Evolutionary conservation across 64 coral and sea anemone species (phyloP).

Genomic region (Pocillopora verrucosa): DNA sequence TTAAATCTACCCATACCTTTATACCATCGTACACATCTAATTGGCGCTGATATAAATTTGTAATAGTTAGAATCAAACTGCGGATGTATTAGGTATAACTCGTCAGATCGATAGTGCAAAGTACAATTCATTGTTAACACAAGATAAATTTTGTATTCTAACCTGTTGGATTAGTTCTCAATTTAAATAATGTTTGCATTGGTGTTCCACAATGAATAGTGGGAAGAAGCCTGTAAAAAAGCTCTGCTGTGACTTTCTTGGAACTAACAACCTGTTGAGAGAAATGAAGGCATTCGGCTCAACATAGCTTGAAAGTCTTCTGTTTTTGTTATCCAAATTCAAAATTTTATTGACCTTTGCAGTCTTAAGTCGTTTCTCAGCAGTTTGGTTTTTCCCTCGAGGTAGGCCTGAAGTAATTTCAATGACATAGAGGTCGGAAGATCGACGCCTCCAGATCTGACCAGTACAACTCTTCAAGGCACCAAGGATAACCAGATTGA

Average conservation of each 20-base stretch:
- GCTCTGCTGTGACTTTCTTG: conserved; percentile 8
- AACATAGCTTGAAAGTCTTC: not conserved
- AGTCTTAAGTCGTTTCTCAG: not conserved
- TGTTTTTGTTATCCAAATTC: not conserved
- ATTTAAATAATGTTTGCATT: not conserved
- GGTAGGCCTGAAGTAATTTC: conserved; percentile 60
- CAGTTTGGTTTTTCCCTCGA: not conserved
- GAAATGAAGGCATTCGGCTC: not conserved
- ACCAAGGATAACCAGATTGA: conserved; percentile 79
- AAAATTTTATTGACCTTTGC: not conserved
- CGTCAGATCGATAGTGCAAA: not conserved
- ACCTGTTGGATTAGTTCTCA: not conserved
- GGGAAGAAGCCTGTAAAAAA: conserved; percentile 25
- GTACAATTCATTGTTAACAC: not conserved
- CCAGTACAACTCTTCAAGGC: conserved; percentile 64
- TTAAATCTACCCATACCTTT: too few species aligned
- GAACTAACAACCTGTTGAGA: not conserved
- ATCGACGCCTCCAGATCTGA: conserved; percentile 77
- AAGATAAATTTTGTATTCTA: not conserved
- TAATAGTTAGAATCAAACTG: not conserved
- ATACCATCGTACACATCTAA: too few species aligned
- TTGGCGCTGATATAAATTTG: not conserved
- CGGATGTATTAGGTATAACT: not conserved
- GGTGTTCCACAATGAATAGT: conserved; percentile 36
- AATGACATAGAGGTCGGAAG: conserved; percentile 88